Conservation (phyloP, 2,888 invertebrate species). For the Drosophila limbata region DNA sequence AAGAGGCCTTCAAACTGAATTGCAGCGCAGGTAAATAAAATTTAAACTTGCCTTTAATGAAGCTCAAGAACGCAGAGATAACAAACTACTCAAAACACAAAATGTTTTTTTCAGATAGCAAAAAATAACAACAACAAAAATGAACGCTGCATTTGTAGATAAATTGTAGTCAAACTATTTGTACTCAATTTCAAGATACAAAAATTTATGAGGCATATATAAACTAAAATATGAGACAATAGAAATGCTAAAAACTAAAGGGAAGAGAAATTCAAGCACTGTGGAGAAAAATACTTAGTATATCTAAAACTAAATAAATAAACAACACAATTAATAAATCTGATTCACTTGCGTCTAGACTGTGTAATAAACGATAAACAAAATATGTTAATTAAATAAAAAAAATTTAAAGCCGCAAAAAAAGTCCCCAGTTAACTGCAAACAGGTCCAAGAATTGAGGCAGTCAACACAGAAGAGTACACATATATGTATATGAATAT, state of each 20-base stretch:
- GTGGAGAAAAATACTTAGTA: too few relatives aligned
- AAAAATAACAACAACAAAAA: neutral
- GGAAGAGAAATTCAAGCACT: too few relatives aligned
- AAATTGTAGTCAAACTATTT: constrained; percentile 4
- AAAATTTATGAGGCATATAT: neutral
- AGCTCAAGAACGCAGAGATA: constrained; percentile 2
- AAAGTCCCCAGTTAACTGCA: neutral
- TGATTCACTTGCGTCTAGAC: neutral
- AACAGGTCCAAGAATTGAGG: constrained; percentile 1
- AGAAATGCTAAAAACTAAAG: too few relatives aligned
- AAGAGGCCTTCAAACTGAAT: neutral
- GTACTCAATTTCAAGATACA: neutral
- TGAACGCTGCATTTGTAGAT: constrained; percentile 2
- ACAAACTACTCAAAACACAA: neutral
- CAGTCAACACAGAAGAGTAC: too few relatives aligned
- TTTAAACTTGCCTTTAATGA: neutral
- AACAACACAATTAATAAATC: neutral
- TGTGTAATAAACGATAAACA: neutral
- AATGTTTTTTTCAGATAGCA: constrained; percentile 4
- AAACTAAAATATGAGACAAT: neutral
- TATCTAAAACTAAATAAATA: too few relatives aligned
- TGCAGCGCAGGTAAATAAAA: neutral
- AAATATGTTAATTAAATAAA: neutral
- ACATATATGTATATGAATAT: too few relatives aligned
- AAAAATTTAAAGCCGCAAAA: neutral